Base-by-base conservation (phyloP, 2,113 vertebrate species). In the Dendrocopos noguchii region DNA sequence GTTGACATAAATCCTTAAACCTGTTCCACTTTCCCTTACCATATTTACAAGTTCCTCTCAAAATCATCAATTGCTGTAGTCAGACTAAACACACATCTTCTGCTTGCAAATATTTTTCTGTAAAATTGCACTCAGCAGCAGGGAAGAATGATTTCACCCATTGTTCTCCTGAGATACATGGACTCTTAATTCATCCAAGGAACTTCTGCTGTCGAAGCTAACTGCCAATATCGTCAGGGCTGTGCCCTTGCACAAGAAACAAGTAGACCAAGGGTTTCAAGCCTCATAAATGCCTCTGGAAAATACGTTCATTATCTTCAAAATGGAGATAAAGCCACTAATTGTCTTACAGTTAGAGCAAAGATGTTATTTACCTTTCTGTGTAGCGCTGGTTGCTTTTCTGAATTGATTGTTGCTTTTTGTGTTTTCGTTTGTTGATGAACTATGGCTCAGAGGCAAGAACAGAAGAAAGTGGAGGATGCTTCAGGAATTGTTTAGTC, bases 71-170 rank as follows among this genome's bases (percentile, higher is more conserved):
- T 80, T 77, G 33, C 36, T 87, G 77, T 57, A 67, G 65, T 87
- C 82, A 86, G 83, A 93, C 73, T 80, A 91, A 91, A 88, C 66
- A 71, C n/a, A 33, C 46, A 29, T 94, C 83, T 95, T 93, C 36
- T 93, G 47, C 88, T 91, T 93, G 90, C 72, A 88, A 86, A 78
- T 88, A 91, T 71, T 90, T 80, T 84, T 70, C 11, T 2, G 19
- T 73, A 77, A 77, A 95, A 85, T 85, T 63, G 24, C 19, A 34
- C 72, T 90, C 36, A 46, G 31, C 84, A 66, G 31, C 3, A 4
- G 56, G 28, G 76, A 80, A 33, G 27, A 92, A 74, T 67, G n/a
- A 52, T 88, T 94, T 87, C 78, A 78, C 36, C 68, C 66, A 70
- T 70, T 88, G 22, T 86, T 88, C 55, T 94, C 53, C 29, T 42